Evolutionary conservation across 2,888 invertebrate genomes (phyloP).

Genomic region (Agrotis segetum): DNA sequence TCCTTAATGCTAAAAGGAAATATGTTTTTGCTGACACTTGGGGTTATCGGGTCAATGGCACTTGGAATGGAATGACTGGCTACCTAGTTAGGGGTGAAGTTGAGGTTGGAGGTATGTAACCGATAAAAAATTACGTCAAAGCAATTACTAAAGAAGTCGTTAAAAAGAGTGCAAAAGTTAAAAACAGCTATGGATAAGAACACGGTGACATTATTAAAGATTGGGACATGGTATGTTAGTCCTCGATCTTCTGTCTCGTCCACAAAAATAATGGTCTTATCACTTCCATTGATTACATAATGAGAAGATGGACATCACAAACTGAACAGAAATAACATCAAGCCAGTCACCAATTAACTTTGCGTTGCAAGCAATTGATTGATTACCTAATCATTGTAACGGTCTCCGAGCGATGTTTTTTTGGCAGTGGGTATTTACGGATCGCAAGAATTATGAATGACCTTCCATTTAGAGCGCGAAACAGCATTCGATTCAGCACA

Average conservation of each 20-base stretch:
- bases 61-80: constrained; percentile 93
- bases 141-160: background rate
- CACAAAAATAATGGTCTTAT: background rate
- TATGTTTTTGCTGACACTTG: constrained; percentile 90
- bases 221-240: background rate
- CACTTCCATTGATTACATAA: constrained; percentile 21
- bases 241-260: background rate
- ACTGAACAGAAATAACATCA: constrained; percentile 26
- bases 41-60: constrained; percentile 91
- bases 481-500: constrained; percentile 5
- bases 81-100: constrained; percentile 90
- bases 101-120: constrained; percentile 91
- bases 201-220: background rate
- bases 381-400: constrained; percentile 55
- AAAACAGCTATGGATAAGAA: background rate
- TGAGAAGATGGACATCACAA: constrained; percentile 22
- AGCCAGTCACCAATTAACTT: constrained; percentile 44
- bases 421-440: constrained; percentile 37
- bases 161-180: background rate
- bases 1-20: constrained; percentile 90
- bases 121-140: background rate
- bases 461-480: constrained; percentile 45
- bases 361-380: constrained; percentile 51
- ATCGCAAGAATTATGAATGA: constrained; percentile 42
- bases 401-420: constrained; percentile 37